Base-by-base conservation (phyloP, 2,797 vertebrate species). In the Lepidocolaptes lacrymiger region DNA sequence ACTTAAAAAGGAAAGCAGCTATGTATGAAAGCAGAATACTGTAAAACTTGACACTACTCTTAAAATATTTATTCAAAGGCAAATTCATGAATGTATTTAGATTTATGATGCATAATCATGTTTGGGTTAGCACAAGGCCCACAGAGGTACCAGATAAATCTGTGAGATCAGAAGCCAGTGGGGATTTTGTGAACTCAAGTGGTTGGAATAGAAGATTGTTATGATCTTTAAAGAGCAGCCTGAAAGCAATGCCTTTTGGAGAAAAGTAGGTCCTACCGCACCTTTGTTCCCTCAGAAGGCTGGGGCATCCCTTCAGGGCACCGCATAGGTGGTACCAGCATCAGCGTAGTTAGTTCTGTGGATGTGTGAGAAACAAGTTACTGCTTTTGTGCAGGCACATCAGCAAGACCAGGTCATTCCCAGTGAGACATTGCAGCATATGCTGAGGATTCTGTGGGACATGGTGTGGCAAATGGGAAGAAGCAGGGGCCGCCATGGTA, bases 81-180 rank as follows among this genome's bases (percentile, higher is more conserved):
- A 94, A 93, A 94, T 91, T 89, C 61, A 48, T 91, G 58, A 89
- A 58, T 79, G 32, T 74, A 48, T 89, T 95, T 93, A 87, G 72
- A 79, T 66, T 74, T 85, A 58, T 46, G 72, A 58, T 75, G 59
- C 66, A 81, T 94, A 92, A 91, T 93, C 32, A 16, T 91, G 64
- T 96, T 95, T 91, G 85, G 75, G 64, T 95, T 90, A 95, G 88
- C 74, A 71, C 64, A 88, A 88, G 91, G 61, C 75, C 93, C 49
- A 37, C 41, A 82, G 74, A 92, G 41, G 32, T 90, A 28, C 74
- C 2, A 9, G 69, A 72, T 85, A 79, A 83, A 80, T 92, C 54
- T 61, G 20, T 71, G 44, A 56, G 44, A 79, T 82, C 71, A 69
- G 69, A 92, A 91, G 34, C 41, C 76, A 51, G 59, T 7, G 4